Evolutionary conservation across 2,113 vertebrate species (phyloP), one percentile per base, ranked within the genome.

Genomic region (Hippocampus abdominalis): DNA sequence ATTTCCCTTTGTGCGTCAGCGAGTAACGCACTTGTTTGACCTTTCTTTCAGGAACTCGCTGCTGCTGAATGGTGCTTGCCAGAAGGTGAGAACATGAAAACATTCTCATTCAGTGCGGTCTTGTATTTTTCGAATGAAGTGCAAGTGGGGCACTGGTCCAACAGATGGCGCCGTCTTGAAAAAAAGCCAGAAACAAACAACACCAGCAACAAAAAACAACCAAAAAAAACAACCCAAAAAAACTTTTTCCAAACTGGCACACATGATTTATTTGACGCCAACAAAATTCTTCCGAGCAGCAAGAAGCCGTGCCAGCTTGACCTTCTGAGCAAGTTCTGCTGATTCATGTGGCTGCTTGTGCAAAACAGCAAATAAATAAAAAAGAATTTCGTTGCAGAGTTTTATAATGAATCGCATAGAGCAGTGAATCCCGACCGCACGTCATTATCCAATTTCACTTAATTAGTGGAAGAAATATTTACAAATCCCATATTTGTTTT

Each of bases 71-170:
- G 78, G 82, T 5, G 84, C 83, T 60, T 83, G 81, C 68, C 84
- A 81, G 60, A 88, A 91, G 90, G 90, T 91, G 85, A 71, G 39
- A 46, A 29, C n/a, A 42, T 60, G 56, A 15, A 27, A 61, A 8
- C 68, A 54, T 36, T 36, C 11, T 64, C 40, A 44, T 64, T 46
- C 42, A 10, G 0, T 46, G 39, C 5, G 13, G 3, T 64, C 61
- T n/a, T 59, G 25, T 59, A 4, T 29, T 29, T 59, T 63, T 64
- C 8, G 13, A 44, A 3, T 44, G 11, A 60, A 32, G 12, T 44
- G 13, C n/a, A 44, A 64, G 21, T 63, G 32, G 3, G 36, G 16
- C 36, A 40, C 10, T 42, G 2, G 3, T 64, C 11, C 62, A 44
- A 29, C 4, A 64, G 40, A 44, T 42, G n/a, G 62, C 13, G 11